Evolutionary conservation across 2,888 invertebrate species (phyloP).

Genomic region (Platypus cylindrus): DNA sequence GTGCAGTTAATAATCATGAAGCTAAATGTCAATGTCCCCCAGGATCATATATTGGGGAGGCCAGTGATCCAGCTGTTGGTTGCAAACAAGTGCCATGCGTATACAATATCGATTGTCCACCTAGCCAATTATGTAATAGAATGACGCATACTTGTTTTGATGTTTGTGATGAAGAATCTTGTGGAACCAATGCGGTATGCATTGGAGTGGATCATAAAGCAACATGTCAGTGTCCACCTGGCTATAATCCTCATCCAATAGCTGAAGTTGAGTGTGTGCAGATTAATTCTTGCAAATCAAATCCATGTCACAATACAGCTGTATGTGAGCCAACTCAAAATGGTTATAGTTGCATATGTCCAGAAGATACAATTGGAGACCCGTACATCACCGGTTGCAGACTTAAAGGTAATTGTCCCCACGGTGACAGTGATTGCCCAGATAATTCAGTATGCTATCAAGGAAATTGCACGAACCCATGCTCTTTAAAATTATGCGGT

Average conservation of each 20-base stretch:
- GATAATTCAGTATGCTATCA: constrained; percentile 56
- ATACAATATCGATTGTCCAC: constrained; percentile 73
- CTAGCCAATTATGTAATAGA: constrained; percentile 68
- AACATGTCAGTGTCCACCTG: constrained; percentile 76
- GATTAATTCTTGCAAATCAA: constrained; percentile 58
- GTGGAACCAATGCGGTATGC: constrained; percentile 80
- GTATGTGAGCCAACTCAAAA: constrained; percentile 53
- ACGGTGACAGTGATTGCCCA: constrained; percentile 64
- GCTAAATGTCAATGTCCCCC: constrained; percentile 83
- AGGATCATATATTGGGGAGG: constrained; percentile 76
- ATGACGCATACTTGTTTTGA: constrained; percentile 70
- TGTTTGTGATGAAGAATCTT: constrained; percentile 69
- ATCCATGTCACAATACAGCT: constrained; percentile 71
- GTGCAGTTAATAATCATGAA: constrained; percentile 79
- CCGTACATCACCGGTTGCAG: constrained; percentile 62
- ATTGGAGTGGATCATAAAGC: constrained; percentile 73
- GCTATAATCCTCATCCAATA: constrained; percentile 65
- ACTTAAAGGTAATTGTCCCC: constrained; percentile 61
- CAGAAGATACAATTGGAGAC: constrained; percentile 63
- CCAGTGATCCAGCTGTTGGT: constrained; percentile 60
- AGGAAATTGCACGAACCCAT: constrained; percentile 67
- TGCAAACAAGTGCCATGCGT: constrained; percentile 75
- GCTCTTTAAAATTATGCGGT: constrained; percentile 63
- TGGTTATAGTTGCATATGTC: constrained; percentile 69
- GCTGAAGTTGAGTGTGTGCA: constrained; percentile 71